phyloP scores from a whole-genome alignment of 2,797 vertebrate species.

The Cynopterus sphinx region DNA sequence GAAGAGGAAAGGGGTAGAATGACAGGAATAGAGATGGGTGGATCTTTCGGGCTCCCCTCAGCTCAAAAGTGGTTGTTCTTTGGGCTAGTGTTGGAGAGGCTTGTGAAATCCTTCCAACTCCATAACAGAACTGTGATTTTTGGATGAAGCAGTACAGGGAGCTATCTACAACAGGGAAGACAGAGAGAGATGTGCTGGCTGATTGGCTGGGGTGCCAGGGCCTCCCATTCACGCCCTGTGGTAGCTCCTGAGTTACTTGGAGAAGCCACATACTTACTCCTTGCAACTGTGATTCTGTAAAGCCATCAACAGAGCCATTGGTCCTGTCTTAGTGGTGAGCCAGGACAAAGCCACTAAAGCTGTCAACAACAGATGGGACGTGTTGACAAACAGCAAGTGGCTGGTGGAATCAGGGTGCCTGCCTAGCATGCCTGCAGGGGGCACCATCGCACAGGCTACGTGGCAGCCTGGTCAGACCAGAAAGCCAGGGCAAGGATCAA shows the following conservation, averaged over 20 bases:
- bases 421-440: background rate
- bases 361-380: background rate
- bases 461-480: too few species aligned
- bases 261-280: background rate
- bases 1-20: background rate
- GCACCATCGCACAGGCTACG: background rate
- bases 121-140: background rate
- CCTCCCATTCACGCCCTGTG: background rate
- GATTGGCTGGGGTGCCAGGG: accelerated
- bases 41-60: background rate
- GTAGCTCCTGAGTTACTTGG: background rate
- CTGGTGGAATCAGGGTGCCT: background rate
- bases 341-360: background rate
- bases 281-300: background rate
- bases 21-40: background rate
- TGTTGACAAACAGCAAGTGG: background rate
- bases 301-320: background rate
- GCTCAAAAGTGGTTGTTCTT: background rate
- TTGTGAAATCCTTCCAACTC: background rate
- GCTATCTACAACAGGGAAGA: background rate
- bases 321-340: background rate
- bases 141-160: accelerated
- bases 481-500: background rate
- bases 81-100: background rate
- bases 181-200: background rate